Evolutionary conservation across 1,140 invertebrate genomes (phyloP).

Genomic region (Leptopilina boulardi): DNA sequence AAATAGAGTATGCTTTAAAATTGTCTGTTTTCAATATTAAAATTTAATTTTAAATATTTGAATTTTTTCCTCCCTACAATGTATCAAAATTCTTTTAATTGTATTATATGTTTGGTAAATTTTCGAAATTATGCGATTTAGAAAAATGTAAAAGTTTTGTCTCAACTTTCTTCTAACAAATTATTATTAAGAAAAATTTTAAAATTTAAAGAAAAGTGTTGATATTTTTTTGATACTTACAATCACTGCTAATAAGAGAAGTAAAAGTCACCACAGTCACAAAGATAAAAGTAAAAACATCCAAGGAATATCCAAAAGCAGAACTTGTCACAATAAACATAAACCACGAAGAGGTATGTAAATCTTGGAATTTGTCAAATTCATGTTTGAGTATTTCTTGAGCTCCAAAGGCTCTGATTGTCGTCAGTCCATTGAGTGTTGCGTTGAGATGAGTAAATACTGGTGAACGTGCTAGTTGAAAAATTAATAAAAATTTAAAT

Average conservation of each 20-base stretch:
- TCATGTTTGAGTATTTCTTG: constrained; percentile 87
- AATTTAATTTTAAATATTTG: no score
- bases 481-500: no score
- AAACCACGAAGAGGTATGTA: constrained; percentile 83
- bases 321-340: constrained; percentile 81
- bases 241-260: constrained; percentile 66
- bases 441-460: constrained; percentile 93
- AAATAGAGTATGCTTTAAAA: not conserved
- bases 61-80: no score
- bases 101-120: no score
- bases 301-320: constrained; percentile 82
- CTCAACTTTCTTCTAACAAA: no score
- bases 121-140: no score
- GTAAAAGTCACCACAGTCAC: constrained; percentile 78
- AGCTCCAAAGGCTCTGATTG: constrained; percentile 90
- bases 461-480: constrained; percentile 83
- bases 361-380: constrained; percentile 82
- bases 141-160: no score
- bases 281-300: constrained; percentile 83
- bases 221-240: no score
- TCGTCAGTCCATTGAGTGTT: constrained; percentile 91
- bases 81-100: no score
- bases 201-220: no score
- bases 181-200: no score
- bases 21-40: no score